phyloP scores from a whole-genome alignment of 23 tunicate species.

The Halocynthia roretzi region DNA sequence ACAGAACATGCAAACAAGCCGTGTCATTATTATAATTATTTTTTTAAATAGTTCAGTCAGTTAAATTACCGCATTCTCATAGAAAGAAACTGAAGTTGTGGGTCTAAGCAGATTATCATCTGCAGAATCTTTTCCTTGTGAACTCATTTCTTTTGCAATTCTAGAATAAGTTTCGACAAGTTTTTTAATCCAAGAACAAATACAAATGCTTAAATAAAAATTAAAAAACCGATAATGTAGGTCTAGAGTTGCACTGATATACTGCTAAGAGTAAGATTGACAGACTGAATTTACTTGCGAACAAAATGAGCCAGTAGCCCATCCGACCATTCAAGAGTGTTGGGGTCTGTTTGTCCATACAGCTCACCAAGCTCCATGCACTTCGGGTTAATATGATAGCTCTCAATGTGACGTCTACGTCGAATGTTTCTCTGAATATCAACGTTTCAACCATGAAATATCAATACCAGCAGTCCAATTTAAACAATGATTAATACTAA shows the following conservation, averaged over 20 bases:
- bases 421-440: constrained; percentile 33
- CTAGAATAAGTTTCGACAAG: too few species aligned
- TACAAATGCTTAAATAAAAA: too few species aligned
- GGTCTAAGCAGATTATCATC: constrained; percentile 8
- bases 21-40: background rate
- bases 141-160: too few species aligned
- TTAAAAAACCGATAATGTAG: too few species aligned
- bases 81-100: constrained; percentile 67
- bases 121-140: too few species aligned
- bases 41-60: background rate
- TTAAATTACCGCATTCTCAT: constrained; percentile 45
- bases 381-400: constrained; percentile 73
- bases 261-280: background rate
- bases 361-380: constrained; percentile 89
- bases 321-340: constrained; percentile 93
- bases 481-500: too few species aligned
- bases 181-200: too few species aligned
- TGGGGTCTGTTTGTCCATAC: constrained; percentile 84
- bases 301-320: constrained; percentile 80
- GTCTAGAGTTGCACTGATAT: background rate
- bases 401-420: constrained; percentile 51
- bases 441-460: background rate
- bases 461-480: too few species aligned
- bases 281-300: constrained; percentile 45
- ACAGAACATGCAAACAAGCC: background rate